These are phyloP conservation scores for Erebia aethiops DNA, from an alignment of 2,888 invertebrate species.

Conservation along the genomic window DNA sequence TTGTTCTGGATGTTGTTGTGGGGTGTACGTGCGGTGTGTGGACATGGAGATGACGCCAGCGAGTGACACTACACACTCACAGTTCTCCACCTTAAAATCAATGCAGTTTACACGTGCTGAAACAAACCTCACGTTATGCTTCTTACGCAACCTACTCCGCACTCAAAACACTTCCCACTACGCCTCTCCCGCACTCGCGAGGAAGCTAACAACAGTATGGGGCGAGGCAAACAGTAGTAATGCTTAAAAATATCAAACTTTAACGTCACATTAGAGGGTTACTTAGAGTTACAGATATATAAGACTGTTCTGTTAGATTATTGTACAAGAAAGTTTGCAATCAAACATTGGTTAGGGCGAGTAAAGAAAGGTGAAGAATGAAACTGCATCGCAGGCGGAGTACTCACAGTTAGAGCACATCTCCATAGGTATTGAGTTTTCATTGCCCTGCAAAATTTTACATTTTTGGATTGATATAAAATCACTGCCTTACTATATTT, in stretches of 20 bases:
- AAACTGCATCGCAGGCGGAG: constrained; percentile 27
- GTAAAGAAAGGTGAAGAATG: constrained; percentile 39
- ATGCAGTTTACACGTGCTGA: constrained; percentile 84
- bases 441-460: constrained; percentile 91
- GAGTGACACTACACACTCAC: constrained; percentile 82
- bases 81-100: constrained; percentile 85
- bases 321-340: constrained; percentile 37
- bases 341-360: constrained; percentile 39
- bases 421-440: constrained; percentile 97
- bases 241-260: constrained; percentile 30
- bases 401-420: constrained; percentile 97
- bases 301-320: constrained; percentile 27
- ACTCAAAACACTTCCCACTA: constrained; percentile 38
- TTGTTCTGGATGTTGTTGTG: constrained; percentile 59
- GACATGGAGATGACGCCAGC: constrained; percentile 76
- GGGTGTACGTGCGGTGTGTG: constrained; percentile 74
- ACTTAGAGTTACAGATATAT: constrained; percentile 21
- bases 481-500: background rate
- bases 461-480: background rate
- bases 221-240: constrained; percentile 25
- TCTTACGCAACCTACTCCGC: constrained; percentile 62
- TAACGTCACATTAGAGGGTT: constrained; percentile 27
- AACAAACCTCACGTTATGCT: constrained; percentile 79
- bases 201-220: constrained; percentile 1
- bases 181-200: constrained; percentile 26